phyloP scores from a whole-genome alignment of 2,888 invertebrate species.

The Apamea monoglypha region DNA sequence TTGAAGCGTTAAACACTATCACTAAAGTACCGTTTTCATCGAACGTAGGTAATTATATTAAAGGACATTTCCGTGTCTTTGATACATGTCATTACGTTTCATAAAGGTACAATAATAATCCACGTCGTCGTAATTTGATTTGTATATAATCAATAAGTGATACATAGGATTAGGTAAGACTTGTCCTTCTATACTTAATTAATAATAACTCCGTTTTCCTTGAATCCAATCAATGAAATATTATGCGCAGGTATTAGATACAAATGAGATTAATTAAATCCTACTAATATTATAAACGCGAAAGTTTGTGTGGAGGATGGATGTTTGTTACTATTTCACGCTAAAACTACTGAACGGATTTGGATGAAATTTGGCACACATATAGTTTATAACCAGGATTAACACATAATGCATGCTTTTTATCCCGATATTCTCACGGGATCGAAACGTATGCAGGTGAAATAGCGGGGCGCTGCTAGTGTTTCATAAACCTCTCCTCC shows the following conservation, averaged over 20 bases:
- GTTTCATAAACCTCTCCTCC: too few relatives aligned
- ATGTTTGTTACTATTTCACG: background rate
- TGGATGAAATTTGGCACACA: background rate
- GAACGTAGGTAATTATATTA: background rate
- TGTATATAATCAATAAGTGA: constrained; percentile 50
- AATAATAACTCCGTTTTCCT: constrained; percentile 40
- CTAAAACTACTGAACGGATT: background rate
- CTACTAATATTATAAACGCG: background rate
- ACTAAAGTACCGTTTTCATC: background rate
- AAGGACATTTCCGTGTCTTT: background rate
- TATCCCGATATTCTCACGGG: background rate
- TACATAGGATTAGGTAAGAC: constrained; percentile 38
- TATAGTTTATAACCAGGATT: background rate
- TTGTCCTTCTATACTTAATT: constrained; percentile 43
- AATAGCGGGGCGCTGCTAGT: background rate
- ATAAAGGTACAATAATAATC: constrained; percentile 35
- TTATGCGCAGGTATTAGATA: constrained; percentile 35
- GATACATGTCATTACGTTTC: constrained; percentile 22
- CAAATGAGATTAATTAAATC: constrained; percentile 33
- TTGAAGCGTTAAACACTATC: constrained; percentile 1
- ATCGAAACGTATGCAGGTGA: background rate
- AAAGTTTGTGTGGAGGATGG: background rate
- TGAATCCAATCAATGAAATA: constrained; percentile 40
- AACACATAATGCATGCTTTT: too few relatives aligned
- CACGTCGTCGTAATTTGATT: constrained; percentile 38